A percentile compares a stretch with the other conserved stretches of the same genome.
These are phyloP conservation scores for Stenichneumon culpator DNA, from an alignment of 2,888 invertebrate species.

Conservation along the genomic window DNA sequence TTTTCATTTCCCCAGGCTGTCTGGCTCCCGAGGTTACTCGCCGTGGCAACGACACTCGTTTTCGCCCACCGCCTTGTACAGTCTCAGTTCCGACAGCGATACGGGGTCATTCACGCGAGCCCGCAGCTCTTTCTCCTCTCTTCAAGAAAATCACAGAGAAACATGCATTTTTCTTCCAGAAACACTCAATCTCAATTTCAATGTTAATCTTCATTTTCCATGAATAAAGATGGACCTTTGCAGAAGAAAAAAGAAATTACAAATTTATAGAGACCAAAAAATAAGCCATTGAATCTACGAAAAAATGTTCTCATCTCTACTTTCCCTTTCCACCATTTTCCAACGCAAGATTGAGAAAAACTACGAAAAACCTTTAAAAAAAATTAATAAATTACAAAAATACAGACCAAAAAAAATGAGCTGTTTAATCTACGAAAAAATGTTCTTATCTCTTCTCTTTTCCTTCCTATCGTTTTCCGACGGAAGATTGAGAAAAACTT, in stretches of 20 bases:
- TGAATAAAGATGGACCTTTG: background rate
- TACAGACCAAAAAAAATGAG: background rate
- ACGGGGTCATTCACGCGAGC: background rate
- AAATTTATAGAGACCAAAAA: background rate
- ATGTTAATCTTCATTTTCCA: background rate
- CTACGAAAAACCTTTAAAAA: background rate
- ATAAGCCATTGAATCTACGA: background rate
- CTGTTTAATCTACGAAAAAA: background rate
- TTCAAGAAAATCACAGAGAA: background rate
- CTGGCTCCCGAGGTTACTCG: slow-evolving; percentile 30
- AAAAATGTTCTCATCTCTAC: too few species aligned
- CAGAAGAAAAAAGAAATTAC: background rate
- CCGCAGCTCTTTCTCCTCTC: background rate
- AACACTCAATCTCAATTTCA: background rate
- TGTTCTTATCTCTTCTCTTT: background rate
- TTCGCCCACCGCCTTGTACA: background rate
- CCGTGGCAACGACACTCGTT: slow-evolving; percentile 47
- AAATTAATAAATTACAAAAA: background rate
- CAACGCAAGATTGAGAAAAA: too few species aligned
- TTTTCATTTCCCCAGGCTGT: slow-evolving; percentile 68
- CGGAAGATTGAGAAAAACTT: slow-evolving; percentile 21
- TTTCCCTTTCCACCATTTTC: too few species aligned
- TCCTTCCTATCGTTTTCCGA: background rate
- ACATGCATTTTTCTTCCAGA: background rate
- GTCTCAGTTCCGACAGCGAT: slow-evolving; percentile 1